These are phyloP conservation scores for Eupithecia inturbata DNA, from an alignment of 2,888 invertebrate genomes.

Conservation along the genomic window DNA sequence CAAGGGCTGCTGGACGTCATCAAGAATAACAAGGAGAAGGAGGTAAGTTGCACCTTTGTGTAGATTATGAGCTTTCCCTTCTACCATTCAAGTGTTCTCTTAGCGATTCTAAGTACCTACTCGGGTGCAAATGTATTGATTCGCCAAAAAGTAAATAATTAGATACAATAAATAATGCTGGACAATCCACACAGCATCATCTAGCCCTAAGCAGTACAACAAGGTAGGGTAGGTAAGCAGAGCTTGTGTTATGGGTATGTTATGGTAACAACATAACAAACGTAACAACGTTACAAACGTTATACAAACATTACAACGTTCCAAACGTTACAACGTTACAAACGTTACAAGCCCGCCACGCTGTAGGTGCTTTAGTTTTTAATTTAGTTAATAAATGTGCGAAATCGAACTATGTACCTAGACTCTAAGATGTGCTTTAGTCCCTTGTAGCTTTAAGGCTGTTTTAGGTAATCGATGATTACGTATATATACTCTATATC, in stretches of 20 bases:
- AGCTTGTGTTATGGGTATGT: too few species aligned
- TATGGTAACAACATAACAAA: too few species aligned
- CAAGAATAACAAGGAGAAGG: conserved; percentile 55
- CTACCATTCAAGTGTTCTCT: background rate
- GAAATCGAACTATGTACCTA: too few species aligned
- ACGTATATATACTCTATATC: too few species aligned
- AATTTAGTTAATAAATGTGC: background rate
- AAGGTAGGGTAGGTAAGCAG: too few species aligned
- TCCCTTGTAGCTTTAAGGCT: background rate
- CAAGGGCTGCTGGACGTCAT: conserved; percentile 61
- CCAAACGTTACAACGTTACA: too few species aligned
- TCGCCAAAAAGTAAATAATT: background rate
- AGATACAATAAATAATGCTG: too few species aligned
- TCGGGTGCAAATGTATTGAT: background rate
- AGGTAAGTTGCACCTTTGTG: conserved; percentile 49
- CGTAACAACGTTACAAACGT: too few species aligned
- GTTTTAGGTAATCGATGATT: too few species aligned
- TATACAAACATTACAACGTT: too few species aligned
- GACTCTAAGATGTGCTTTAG: background rate
- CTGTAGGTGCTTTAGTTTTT: background rate
- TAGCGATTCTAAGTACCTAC: background rate
- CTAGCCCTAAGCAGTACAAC: too few species aligned
- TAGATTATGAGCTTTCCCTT: background rate
- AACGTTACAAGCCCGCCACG: background rate
- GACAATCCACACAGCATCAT: too few species aligned